phyloP scores from a whole-genome alignment of 2,113 vertebrate genomes.

The Leptocoma aspasia region DNA sequence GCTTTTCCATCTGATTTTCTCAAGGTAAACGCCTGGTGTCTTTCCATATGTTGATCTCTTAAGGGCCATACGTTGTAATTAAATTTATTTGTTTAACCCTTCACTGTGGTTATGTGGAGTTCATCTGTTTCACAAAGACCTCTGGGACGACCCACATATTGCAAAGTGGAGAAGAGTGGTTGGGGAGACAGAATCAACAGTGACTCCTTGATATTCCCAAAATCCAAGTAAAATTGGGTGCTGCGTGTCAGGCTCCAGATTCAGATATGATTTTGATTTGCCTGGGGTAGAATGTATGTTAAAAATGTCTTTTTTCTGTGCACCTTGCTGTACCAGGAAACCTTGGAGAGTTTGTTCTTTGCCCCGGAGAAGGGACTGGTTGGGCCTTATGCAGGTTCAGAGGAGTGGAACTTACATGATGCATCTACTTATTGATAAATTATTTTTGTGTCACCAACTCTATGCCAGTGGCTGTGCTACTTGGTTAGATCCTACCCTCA shows the following conservation, averaged over 20 bases:
- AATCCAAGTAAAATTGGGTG: background rate
- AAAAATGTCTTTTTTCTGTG: background rate
- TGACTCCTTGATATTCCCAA: background rate
- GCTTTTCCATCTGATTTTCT: background rate
- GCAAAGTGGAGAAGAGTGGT: background rate
- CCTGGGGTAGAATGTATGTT: background rate
- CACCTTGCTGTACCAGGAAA: background rate
- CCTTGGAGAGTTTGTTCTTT: background rate
- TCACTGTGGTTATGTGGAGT: background rate
- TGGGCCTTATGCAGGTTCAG: background rate
- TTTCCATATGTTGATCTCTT: background rate
- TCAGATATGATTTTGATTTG: background rate
- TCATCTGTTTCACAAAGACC: background rate
- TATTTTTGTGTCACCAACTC: background rate
- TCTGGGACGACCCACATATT: background rate
- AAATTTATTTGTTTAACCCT: background rate
- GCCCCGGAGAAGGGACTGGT: background rate
- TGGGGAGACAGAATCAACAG: background rate
- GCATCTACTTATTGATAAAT: background rate
- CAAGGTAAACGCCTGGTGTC: background rate
- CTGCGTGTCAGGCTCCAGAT: background rate
- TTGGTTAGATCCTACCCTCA: background rate
- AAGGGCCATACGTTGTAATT: background rate
- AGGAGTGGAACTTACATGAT: background rate
- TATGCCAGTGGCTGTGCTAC: background rate